A percentile compares a stretch with the other conserved stretches of the same genome.
Evolutionary conservation across 2,797 vertebrate genomes (phyloP).

Genomic region (Fistularia tabacaria): DNA sequence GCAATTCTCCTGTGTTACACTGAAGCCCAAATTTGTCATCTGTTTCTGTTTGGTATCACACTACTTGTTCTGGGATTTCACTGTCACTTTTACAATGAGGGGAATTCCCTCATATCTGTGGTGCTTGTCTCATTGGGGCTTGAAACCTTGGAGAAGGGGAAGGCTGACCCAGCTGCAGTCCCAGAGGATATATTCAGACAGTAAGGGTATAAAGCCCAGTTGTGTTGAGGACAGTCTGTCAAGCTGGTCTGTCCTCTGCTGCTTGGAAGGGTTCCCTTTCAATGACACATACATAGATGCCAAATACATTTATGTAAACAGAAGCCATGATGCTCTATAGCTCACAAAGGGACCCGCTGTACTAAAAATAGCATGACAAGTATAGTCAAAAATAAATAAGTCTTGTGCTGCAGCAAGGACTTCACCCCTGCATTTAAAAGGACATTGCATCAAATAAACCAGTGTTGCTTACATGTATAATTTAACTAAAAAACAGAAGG

Average conservation of each 20-base stretch:
- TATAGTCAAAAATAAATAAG: conserved; percentile 34
- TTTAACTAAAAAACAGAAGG: too few relatives aligned
- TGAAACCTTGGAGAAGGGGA: conserved; percentile 1
- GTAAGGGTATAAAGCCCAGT: neutral
- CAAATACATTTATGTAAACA: conserved; percentile 31
- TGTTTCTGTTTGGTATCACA: conserved; percentile 8
- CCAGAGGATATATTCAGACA: neutral
- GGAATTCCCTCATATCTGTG: conserved; percentile 19
- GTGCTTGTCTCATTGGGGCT: conserved; percentile 13
- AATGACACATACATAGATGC: conserved; percentile 1
- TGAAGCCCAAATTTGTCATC: conserved; percentile 15
- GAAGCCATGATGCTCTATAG: conserved; percentile 7
- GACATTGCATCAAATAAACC: conserved; percentile 6
- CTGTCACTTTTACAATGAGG: conserved; percentile 10
- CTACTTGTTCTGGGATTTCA: conserved; percentile 7
- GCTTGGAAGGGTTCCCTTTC: conserved; percentile 16
- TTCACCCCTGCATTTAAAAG: conserved; percentile 14
- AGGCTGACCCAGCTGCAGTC: neutral
- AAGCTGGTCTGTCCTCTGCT: conserved; percentile 13
- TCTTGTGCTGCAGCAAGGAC: conserved; percentile 19
- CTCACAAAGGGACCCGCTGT: conserved; percentile 16
- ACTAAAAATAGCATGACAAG: conserved; percentile 39
- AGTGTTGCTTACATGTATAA: too few relatives aligned
- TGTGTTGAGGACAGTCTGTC: conserved; percentile 10
- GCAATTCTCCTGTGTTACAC: conserved; percentile 3